A percentile compares a stretch with the other conserved stretches of the same genome.
phyloP scores from a whole-genome alignment of 1,140 invertebrate species.

The Eriocheir sinensis region DNA sequence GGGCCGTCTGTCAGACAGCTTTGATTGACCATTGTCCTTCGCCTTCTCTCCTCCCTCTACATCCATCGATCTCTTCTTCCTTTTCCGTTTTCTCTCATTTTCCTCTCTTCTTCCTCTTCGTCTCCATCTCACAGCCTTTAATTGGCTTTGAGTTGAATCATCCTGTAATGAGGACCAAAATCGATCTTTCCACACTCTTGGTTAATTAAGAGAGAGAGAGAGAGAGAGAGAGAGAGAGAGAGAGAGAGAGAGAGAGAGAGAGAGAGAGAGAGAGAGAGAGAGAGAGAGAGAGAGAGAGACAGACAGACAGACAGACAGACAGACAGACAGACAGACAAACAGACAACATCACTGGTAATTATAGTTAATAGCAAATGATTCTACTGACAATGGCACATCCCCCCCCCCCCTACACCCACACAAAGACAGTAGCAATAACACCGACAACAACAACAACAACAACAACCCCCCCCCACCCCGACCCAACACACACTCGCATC shows the following conservation, averaged over 20 bases:
- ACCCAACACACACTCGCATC: no score
- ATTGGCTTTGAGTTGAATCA: no score
- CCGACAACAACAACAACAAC: no score
- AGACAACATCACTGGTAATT: no score
- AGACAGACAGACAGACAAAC: not conserved
- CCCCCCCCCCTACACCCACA: no score
- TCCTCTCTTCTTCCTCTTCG: no score
- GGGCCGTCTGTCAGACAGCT: not conserved
- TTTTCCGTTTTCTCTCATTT: conserved; percentile 8
- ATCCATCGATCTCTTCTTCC: not conserved
- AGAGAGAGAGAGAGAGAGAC: not conserved
- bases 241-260: not conserved
- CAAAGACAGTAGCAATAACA: no score
- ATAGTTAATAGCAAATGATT: no score
- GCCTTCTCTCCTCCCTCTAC: not conserved
- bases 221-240: not conserved
- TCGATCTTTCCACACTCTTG: not conserved
- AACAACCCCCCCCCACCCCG: no score
- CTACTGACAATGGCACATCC: no score
- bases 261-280: not conserved
- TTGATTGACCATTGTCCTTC: not conserved
- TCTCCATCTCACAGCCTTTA: no score
- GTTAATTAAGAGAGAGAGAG: not conserved
- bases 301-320: not conserved
- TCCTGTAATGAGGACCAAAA: no score